Base-by-base conservation (phyloP, 2,888 invertebrate genomes). In the Lasioglossum leucozonium region DNA sequence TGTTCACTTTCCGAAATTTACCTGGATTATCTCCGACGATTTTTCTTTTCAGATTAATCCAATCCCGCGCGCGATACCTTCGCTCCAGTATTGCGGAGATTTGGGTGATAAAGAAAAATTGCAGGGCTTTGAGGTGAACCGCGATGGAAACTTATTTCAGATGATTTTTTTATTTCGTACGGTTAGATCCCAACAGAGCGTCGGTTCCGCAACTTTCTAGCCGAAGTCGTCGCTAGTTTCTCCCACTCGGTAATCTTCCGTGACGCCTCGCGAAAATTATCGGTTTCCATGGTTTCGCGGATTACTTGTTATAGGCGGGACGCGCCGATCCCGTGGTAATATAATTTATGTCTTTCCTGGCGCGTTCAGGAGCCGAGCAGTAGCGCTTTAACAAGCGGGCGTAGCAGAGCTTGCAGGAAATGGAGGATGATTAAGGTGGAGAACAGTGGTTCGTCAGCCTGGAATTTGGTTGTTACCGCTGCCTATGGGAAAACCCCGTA, bases 311-410 rank as follows among this genome's bases (percentile, higher is more conserved):
- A 73, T 40, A 58, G 71, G 30, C 74, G 75, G 81, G 42, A 44
- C 34, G 40, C 76, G 81, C 86, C 82, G 84, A 88, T 90, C 65
- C 76, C 65, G 81, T 51, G 65, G 89, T 85, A 90, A 90, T 90
- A 88, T 86, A 89, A 90, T 90, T 90, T 89, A 89, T 84, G 89
- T 90, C 86, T 86, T 90, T 90, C 89, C 88, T 69, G 82, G 85
- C 78, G 74, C 69, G 86, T 81, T 82, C 84, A 75, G 72, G 42
- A 55, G 85, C 71, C 79, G 80, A 67, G 71, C 78, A 69, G 78
- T 55, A 26, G 47, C 77, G 87, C 87, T 69, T 87, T 90, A 90
- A 90, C 89, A 88, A 90, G 89, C 87, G 91, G 88, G 88, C 86
- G 87, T 89, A 89, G 85, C 87, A 84, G 79, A 86, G 84, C 51